Evolutionary conservation across 1,140 invertebrate species (phyloP).

Genomic region (Cotesia glomerata): DNA sequence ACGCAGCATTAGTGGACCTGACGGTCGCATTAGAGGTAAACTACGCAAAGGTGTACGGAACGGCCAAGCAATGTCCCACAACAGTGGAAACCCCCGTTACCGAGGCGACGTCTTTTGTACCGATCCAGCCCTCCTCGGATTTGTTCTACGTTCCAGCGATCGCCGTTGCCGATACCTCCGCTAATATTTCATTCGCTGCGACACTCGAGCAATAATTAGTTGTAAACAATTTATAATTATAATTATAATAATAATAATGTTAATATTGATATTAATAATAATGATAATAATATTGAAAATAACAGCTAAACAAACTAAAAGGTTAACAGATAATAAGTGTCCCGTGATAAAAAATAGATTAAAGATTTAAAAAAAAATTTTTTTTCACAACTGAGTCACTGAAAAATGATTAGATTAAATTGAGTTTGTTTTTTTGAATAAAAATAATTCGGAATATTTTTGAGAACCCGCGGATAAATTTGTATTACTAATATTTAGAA

Average conservation of each 20-base stretch:
- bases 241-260: no score
- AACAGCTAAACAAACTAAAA: no score
- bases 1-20: conserved; percentile 72
- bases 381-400: no score
- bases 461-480: no score
- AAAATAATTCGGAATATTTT: no score
- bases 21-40: conserved; percentile 71
- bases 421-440: no score
- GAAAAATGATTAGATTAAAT: no score
- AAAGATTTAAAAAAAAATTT: no score
- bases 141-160: conserved; percentile 40
- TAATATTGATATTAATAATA: background rate
- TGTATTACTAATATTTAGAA: no score
- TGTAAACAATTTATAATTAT: conserved; percentile 4
- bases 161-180: conserved; percentile 50
- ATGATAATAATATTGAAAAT: no score
- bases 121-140: conserved; percentile 51
- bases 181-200: conserved; percentile 59
- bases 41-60: conserved; percentile 72
- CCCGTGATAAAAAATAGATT: no score
- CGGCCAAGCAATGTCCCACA: conserved; percentile 59
- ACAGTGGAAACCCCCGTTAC: conserved; percentile 38
- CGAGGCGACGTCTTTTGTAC: conserved; percentile 40
- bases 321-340: no score
- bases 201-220: conserved; percentile 52